phyloP scores from a whole-genome alignment of 2,888 invertebrate species.

The Thera obeliscata region DNA sequence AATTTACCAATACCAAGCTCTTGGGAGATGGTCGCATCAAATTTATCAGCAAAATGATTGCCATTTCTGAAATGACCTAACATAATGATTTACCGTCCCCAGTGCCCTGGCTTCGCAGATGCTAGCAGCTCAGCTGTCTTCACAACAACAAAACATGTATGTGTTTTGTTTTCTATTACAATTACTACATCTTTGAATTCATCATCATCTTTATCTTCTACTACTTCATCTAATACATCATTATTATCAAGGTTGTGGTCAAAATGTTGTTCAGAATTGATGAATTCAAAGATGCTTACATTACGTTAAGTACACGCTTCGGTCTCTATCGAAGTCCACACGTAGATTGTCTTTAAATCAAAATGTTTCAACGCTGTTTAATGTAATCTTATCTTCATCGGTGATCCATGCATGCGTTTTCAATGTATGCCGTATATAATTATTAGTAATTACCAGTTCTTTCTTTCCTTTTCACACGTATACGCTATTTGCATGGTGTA shows the following conservation, averaged over 20 bases:
- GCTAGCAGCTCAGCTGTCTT: constrained; percentile 96
- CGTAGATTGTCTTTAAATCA: constrained; percentile 81
- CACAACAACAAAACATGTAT: constrained; percentile 97
- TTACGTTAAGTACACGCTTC: constrained; percentile 79
- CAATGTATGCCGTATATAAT: constrained; percentile 80
- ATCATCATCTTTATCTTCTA: constrained; percentile 43
- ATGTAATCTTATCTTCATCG: constrained; percentile 80
- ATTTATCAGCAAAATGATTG: constrained; percentile 26
- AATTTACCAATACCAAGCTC: constrained; percentile 4
- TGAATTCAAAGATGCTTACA: constrained; percentile 72
- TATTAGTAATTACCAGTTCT: constrained; percentile 81
- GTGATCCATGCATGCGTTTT: constrained; percentile 76
- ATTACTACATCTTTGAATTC: constrained; percentile 64
- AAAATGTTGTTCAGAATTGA: constrained; percentile 45
- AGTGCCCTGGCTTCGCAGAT: constrained; percentile 99
- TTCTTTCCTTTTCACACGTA: constrained; percentile 83
- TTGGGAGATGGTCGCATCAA: constrained; percentile 24
- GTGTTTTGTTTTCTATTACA: constrained; percentile 84
- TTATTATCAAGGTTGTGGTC: not conserved
- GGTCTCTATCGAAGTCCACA: constrained; percentile 67
- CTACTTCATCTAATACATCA: not conserved
- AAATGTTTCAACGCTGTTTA: constrained; percentile 83
- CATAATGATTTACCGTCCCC: constrained; percentile 87
- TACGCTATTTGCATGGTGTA: constrained; percentile 81
- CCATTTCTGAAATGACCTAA: constrained; percentile 61